Evolutionary conservation across 1,140 invertebrate species (phyloP), one percentile per base, ranked within the genome.

Genomic region (Battus philenor): DNA sequence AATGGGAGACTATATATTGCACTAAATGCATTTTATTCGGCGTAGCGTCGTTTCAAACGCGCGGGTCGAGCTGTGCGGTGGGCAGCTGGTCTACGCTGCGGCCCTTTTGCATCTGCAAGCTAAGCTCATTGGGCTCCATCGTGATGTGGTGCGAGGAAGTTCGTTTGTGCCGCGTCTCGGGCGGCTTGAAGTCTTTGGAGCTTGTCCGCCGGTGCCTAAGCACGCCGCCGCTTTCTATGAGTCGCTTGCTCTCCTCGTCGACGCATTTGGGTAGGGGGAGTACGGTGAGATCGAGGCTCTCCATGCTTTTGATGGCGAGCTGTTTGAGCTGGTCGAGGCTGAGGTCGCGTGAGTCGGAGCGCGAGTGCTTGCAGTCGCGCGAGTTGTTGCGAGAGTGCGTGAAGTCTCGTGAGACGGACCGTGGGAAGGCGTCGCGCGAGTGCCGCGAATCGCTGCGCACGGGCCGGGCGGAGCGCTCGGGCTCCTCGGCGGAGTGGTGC

Each of bases 141-240:
- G 82, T 77, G 47, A 86, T 61, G 65, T 86, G 85, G 38, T 87
- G 85, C 6, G 79, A 84, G 8, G 82, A 79, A 13, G 78, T 86
- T 8, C 85, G 75, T 57, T 85, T 82, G 71, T 86, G 81, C 32
- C 64, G 54, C 2, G 46, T 38, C 13, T 62, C 60, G 20, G 71
- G 63, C 12, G 68, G 54, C 52, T 86, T 87, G 36, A 88, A 55
- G 60, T 90, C 89, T 60, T 83, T 86, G 1, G 88, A 89, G 59
- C 87, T 86, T 11, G 88, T 89, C 47, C 89, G 74, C 2, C 89
- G 83, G 73, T 89, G 89, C 1, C 89, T 77, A 31, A 90, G 55
- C 34, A 88, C 87, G 45, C 80, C 88, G 26, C 82, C 78, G 48
- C 65, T 57, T 29, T 85, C 83, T 24, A 87, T 75, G 4, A 87